Base-by-base conservation (phyloP, 92 coral and sea anemone species). In the Porites lobata region DNA sequence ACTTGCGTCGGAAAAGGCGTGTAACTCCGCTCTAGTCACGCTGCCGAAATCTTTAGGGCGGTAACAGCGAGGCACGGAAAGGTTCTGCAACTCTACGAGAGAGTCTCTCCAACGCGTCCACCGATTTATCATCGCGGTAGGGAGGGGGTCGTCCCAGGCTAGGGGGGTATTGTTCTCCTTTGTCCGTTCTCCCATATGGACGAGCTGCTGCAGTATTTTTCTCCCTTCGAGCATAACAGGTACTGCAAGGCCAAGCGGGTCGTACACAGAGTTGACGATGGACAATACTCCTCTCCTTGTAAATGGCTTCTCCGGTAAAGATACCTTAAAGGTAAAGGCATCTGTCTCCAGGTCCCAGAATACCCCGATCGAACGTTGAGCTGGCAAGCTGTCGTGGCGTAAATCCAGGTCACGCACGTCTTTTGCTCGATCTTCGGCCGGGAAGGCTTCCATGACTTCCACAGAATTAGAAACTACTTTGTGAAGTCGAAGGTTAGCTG, bases 371-470 rank as follows among this genome's bases (percentile, higher is more conserved):
- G 92, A 89, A 3, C 83, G 78, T 50, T 75, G 78, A 15, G 84
- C 73, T 20, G 84, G 84, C n/a, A 87, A 43, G n/a, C 73, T 7
- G 54, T 87, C 91, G 2, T 51, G 13, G 72, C 53, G 66, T 1
- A 89, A 50, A 54, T 89, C 92, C 7, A 84, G 71, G 73, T 84
- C 85, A 18, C 80, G 65, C 0, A 78, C 22, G 70, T 85, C 82
- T 47, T 85, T 77, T 5, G 75, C 90, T 51, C 90, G 61, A 76
- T 90, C 93, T 18, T 77, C 69, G 1, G 19, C 54, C 4, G 90
- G 90, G 32, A 90, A 75, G 63, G 93, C 93, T 62, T 84, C 86
- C 90, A 90, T 85, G 14, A 87, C 91, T 7, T 58, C 83, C 15
- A 72, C 72, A 18, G 91, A 87, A 61, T 87, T 87, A 6, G 91